These are phyloP conservation scores for Danio tinwini DNA, from an alignment of 2,797 vertebrate genomes.

Conservation along the genomic window DNA sequence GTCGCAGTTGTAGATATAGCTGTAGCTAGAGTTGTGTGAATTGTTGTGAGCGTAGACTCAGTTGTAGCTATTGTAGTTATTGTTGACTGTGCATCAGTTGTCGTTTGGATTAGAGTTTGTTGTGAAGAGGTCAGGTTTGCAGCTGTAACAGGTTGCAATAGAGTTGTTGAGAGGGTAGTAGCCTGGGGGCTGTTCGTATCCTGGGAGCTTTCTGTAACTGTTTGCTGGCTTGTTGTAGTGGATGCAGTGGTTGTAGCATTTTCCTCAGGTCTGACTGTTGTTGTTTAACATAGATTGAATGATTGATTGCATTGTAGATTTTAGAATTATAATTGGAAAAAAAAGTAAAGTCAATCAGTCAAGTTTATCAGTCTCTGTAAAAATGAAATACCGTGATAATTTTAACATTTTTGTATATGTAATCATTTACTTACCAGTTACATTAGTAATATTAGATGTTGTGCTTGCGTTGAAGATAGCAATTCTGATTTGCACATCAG, in stretches of 20 bases:
- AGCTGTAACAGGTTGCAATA: not conserved
- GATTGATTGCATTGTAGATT: not conserved
- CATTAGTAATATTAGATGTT: slow-evolving; percentile 12
- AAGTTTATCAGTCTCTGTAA: not conserved
- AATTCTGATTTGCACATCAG: not conserved
- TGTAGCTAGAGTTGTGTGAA: not conserved
- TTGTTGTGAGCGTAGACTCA: not conserved
- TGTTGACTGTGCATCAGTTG: not conserved
- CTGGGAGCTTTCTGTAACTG: not conserved
- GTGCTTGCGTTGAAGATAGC: not conserved
- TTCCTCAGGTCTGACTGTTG: not conserved
- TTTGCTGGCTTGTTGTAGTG: not conserved
- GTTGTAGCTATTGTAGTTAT: not conserved
- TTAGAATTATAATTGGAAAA: not conserved
- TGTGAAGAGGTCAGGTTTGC: not conserved
- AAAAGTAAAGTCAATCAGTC: not conserved
- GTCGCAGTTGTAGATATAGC: too few species aligned
- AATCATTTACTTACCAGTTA: not conserved
- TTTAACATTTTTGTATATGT: not conserved
- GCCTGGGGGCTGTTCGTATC: not conserved
- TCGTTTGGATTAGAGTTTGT: not conserved
- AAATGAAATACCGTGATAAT: not conserved
- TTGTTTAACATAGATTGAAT: not conserved
- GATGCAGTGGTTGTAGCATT: not conserved
- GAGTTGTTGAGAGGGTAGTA: not conserved